Conservation (phyloP, 2,888 invertebrate species). For the Eupithecia pulchellata region DNA sequence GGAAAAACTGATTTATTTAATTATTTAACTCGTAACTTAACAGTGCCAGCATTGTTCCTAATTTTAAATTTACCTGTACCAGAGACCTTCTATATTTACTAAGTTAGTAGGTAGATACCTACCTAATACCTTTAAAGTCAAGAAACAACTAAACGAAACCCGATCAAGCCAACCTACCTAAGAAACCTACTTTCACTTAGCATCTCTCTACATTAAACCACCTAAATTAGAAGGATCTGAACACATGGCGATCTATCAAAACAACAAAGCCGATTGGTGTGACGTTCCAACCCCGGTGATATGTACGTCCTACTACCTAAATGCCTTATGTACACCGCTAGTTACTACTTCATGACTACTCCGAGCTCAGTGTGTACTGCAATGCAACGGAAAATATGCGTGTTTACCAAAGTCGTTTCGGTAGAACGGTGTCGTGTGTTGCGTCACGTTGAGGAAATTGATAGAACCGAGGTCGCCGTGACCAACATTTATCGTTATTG, state of each 20-base stretch:
- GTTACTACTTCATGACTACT: conserved; percentile 86
- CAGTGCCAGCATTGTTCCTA: neutral
- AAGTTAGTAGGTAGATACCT: neutral
- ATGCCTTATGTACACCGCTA: conserved; percentile 86
- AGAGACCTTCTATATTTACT: neutral
- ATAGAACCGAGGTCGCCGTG: conserved; percentile 84
- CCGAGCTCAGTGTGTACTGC: conserved; percentile 86
- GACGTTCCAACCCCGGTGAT: conserved; percentile 85
- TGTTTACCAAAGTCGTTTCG: conserved; percentile 86
- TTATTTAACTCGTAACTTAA: neutral
- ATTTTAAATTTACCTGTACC: conserved; percentile 8
- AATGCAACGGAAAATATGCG: conserved; percentile 86
- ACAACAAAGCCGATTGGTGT: conserved; percentile 86
- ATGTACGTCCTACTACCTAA: conserved; percentile 85
- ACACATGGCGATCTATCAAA: conserved; percentile 84
- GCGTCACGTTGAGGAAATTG: conserved; percentile 86
- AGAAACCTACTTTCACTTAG: neutral
- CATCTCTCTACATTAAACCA: conserved; percentile 52
- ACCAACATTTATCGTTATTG: conserved; percentile 78
- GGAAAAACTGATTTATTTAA: neutral
- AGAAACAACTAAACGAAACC: neutral
- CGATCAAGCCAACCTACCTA: neutral
- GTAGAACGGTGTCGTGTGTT: conserved; percentile 84
- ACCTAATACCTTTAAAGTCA: neutral
- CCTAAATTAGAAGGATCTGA: conserved; percentile 74